Evolutionary conservation across 2,113 vertebrate species (phyloP), one percentile per base, ranked within the genome.

Genomic region (Cyanoramphus novaezelandiae): DNA sequence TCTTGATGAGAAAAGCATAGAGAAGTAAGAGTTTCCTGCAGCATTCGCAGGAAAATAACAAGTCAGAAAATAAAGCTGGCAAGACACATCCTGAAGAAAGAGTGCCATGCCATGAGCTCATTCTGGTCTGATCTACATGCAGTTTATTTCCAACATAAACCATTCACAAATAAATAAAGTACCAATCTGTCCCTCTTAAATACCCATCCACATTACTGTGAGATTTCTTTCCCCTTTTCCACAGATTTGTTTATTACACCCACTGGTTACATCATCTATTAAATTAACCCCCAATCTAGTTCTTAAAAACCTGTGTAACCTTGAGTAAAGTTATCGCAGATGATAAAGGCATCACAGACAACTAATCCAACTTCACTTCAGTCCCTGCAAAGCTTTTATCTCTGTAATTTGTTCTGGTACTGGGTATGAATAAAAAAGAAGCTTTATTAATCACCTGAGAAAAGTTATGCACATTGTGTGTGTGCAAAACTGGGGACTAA

Each of bases 371-470:
- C 93, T 93, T 90, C 37, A 67, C 75, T 95, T 85, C 75, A 74
- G 63, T 80, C 79, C 53, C 82, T 79, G 71, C 35, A 90, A 91
- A 70, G 59, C 46, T 94, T 97, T 96, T 97, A 93, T 94, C 93
- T 94, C 88, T 93, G 49, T 88, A 94, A 96, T 96, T 92, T 94
- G 53, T 96, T 96, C 88, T 93, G 79, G 88, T 96, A 43, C 67
- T 83, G 50, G 68, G 27, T 24, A 89, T 91, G 90, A 96, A 96
- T 95, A 72, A 86, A 95, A 88, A 93, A 80, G 13, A 11, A 95
- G 68, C 46, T 92, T 86, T 92, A 59, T 64, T 94, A 94, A 94
- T 92, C 93, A 96, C 64, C 47, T 92, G 88, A 88, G 75, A 88
- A 88, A 94, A 94, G 25, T 74, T 93, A 77, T 74, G 37, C 71